These are phyloP conservation scores for Pyralis farinalis DNA, from an alignment of 2,888 invertebrate genomes.

Conservation along the genomic window DNA sequence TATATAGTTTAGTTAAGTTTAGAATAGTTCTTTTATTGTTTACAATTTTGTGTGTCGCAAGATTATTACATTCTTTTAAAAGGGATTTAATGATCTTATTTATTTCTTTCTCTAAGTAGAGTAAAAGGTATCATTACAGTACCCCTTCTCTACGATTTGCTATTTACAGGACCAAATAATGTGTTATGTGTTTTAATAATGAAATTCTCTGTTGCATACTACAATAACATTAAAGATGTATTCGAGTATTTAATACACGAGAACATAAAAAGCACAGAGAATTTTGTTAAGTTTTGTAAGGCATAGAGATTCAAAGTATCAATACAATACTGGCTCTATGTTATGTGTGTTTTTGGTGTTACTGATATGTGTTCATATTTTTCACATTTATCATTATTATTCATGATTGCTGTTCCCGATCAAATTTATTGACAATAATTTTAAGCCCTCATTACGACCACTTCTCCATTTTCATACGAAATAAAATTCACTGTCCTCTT, in stretches of 20 bases:
- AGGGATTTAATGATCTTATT: slow-evolving; percentile 12
- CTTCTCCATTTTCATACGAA: too few species aligned
- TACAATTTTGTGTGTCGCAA: slow-evolving; percentile 4
- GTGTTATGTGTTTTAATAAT: background rate
- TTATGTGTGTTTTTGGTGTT: slow-evolving; percentile 36
- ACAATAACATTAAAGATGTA: background rate
- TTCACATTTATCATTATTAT: too few species aligned
- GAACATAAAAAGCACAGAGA: slow-evolving; percentile 22
- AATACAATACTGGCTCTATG: slow-evolving; percentile 59
- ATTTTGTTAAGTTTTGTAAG: slow-evolving; percentile 30
- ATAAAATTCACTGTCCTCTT: too few species aligned
- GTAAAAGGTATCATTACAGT: slow-evolving; percentile 64
- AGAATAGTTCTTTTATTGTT: slow-evolving; percentile 33
- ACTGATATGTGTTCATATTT: slow-evolving; percentile 4
- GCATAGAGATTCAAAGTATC: slow-evolving; percentile 57
- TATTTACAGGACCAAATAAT: slow-evolving; percentile 35
- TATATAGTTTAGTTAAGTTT: slow-evolving; percentile 46
- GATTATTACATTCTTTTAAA: slow-evolving; percentile 2
- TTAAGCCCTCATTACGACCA: too few species aligned
- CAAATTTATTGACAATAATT: too few species aligned
- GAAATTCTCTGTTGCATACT: background rate
- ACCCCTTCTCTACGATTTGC: slow-evolving; percentile 42
- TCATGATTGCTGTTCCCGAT: too few species aligned
- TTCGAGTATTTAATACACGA: too few species aligned
- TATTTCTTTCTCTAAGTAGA: slow-evolving; percentile 27